Conservation (phyloP, 2,797 vertebrate genomes). For the Chromobotia macracanthus region DNA sequence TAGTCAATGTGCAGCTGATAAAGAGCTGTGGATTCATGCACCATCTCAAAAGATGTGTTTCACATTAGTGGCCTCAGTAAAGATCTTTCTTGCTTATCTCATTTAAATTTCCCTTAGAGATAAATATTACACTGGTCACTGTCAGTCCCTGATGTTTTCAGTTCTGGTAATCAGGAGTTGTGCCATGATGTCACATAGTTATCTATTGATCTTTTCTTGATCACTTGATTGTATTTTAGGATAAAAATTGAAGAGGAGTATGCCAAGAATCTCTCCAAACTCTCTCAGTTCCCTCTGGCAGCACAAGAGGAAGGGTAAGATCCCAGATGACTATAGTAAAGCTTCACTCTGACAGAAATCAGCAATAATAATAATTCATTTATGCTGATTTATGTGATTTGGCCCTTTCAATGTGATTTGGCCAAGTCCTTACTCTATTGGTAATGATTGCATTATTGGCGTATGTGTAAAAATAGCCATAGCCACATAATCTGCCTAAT, state of each 20-base stretch:
- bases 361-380: no score
- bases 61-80: not conserved
- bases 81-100: not conserved
- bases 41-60: not conserved
- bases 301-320: conserved; percentile 94
- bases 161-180: not conserved
- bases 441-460: no score
- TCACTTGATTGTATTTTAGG: conserved; percentile 72
- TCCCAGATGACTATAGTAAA: not conserved
- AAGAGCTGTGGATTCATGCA: not conserved
- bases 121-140: not conserved
- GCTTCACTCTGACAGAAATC: not conserved
- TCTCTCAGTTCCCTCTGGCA: conserved; percentile 94
- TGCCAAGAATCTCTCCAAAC: conserved; percentile 96
- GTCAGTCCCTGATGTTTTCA: not conserved
- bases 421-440: no score
- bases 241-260: conserved; percentile 99
- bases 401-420: no score
- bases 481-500: no score
- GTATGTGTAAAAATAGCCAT: no score
- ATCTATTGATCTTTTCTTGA: not conserved
- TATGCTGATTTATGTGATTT: no score
- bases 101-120: not conserved
- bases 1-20: not conserved
- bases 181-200: not conserved